phyloP scores from a whole-genome alignment of 2,113 vertebrate genomes.

The Caranx ignobilis region DNA sequence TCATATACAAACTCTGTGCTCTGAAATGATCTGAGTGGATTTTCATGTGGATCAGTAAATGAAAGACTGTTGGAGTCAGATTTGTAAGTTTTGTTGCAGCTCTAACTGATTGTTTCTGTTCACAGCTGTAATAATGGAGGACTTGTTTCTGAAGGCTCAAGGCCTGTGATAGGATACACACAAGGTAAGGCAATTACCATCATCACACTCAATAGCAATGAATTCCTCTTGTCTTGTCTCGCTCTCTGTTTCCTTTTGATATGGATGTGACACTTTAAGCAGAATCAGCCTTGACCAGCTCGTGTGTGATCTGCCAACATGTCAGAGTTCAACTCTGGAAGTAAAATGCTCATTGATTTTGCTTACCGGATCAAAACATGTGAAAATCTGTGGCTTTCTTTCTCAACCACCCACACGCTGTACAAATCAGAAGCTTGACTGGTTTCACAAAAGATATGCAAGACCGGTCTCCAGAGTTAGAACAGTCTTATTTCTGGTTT shows the following conservation, averaged over 20 bases:
- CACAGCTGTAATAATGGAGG: slow-evolving; percentile 20
- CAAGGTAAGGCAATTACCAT: slow-evolving; percentile 37
- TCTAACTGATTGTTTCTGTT: slow-evolving; percentile 38
- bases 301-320: neutral
- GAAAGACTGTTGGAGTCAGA: neutral
- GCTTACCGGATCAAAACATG: slow-evolving; percentile 20
- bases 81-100: neutral
- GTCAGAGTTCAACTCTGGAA: slow-evolving; percentile 19
- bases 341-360: slow-evolving; percentile 25
- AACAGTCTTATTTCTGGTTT: neutral
- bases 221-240: neutral
- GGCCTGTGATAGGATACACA: neutral
- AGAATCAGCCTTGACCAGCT: slow-evolving; percentile 17
- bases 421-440: slow-evolving; percentile 2
- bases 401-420: slow-evolving; percentile 23
- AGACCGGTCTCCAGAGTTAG: neutral
- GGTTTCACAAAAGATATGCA: neutral
- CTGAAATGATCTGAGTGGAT: neutral
- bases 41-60: neutral
- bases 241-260: slow-evolving; percentile 2
- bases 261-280: neutral
- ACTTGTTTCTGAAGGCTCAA: neutral
- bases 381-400: slow-evolving; percentile 24
- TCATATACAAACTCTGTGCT: too few species aligned
- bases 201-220: neutral